Evolutionary conservation across 2,113 vertebrate genomes (phyloP).

Genomic region (Prunella fulvescens): DNA sequence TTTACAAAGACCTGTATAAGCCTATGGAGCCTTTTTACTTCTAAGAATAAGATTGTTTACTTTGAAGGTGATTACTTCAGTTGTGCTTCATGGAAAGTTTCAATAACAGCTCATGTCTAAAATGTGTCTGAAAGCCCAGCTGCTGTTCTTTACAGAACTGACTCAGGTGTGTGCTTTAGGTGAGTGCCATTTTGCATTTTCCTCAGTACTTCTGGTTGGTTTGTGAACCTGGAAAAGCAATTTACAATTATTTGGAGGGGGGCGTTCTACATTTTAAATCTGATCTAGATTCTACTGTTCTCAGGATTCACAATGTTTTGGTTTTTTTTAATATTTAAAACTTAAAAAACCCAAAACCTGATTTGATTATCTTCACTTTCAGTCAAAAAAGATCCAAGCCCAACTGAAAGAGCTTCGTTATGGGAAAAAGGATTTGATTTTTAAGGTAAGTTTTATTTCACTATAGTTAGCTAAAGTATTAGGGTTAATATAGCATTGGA

Average conservation of each 20-base stretch:
- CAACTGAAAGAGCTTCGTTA: constrained; percentile 98
- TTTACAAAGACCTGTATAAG: not conserved
- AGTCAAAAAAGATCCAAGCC: constrained; percentile 98
- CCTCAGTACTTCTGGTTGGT: not conserved
- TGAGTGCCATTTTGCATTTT: not conserved
- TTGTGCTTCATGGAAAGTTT: not conserved
- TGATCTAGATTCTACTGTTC: not conserved
- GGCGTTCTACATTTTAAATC: not conserved
- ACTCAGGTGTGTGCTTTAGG: not conserved
- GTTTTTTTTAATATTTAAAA: constrained; percentile 30
- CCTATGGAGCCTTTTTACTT: not conserved
- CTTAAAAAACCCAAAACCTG: not conserved
- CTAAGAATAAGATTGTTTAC: not conserved
- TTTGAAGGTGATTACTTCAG: not conserved
- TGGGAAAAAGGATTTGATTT: constrained; percentile 98
- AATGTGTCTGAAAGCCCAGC: not conserved
- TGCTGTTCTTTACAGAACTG: not conserved
- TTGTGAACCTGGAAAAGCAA: not conserved
- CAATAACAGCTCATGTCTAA: not conserved
- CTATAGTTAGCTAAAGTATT: not conserved
- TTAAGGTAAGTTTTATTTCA: constrained; percentile 86
- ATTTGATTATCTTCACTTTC: constrained; percentile 77
- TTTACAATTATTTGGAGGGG: not conserved
- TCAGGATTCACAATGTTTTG: not conserved
- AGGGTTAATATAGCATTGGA: not conserved